Percentiles rank a stretch among this genome's conserved stretches.
These are phyloP conservation scores for Perccottus glenii DNA, from an alignment of 2,113 vertebrate genomes.

Conservation along the genomic window DNA sequence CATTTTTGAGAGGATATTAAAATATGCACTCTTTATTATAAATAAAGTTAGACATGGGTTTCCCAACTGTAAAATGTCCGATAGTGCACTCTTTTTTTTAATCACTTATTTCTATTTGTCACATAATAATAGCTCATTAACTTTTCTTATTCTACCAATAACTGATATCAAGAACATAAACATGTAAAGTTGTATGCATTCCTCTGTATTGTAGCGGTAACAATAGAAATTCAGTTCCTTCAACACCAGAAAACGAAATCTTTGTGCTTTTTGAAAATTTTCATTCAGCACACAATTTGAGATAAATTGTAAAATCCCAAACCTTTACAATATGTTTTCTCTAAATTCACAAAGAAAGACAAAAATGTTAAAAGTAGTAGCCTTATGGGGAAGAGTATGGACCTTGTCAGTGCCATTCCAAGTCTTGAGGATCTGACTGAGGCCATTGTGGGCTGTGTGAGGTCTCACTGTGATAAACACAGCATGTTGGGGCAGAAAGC, in stretches of 20 bases:
- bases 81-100: no score
- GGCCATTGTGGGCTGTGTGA: slow-evolving; percentile 17
- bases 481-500: no score
- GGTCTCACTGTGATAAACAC: not conserved
- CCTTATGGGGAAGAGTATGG: not conserved
- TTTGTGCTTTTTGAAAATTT: not conserved
- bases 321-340: not conserved
- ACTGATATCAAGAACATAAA: no score
- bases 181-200: no score
- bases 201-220: not conserved
- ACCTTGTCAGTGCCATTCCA: slow-evolving; percentile 22
- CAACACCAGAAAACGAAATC: not conserved
- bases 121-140: no score
- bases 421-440: slow-evolving; percentile 1
- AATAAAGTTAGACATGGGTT: no score
- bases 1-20: no score
- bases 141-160: no score
- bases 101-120: no score
- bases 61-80: no score
- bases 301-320: not conserved
- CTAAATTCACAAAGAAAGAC: not conserved
- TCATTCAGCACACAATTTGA: not conserved
- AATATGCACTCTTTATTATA: no score
- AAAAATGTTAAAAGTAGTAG: slow-evolving; percentile 1
- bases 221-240: no score